Percentiles rank a stretch among this genome's conserved stretches.
These are phyloP conservation scores for Notolepis coatsorum DNA, from an alignment of 2,797 vertebrate species.

Conservation along the genomic window DNA sequence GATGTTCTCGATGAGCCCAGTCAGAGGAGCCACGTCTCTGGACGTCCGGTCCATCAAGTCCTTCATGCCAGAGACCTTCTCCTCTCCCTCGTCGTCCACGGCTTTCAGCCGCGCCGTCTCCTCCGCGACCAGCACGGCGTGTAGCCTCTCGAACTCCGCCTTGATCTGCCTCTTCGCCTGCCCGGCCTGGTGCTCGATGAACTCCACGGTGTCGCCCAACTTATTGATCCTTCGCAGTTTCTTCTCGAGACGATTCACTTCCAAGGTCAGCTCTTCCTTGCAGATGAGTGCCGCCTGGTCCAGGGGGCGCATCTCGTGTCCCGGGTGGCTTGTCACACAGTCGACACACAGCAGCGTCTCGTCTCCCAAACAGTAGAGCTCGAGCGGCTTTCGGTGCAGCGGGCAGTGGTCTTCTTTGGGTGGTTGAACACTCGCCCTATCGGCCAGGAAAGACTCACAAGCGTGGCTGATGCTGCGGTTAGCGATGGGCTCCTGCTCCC, in stretches of 20 bases:
- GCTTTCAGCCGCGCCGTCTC: conserved; percentile 63
- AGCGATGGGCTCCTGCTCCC: conserved; percentile 36
- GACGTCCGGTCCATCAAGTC: conserved; percentile 40
- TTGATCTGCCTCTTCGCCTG: conserved; percentile 74
- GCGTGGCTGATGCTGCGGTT: conserved; percentile 70
- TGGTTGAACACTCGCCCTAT: conserved; percentile 7
- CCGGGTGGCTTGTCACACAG: conserved; percentile 69
- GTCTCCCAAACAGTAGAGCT: conserved; percentile 80
- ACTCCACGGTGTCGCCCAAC: no score
- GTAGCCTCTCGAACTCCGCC: conserved; percentile 76
- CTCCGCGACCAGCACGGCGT: conserved; percentile 54
- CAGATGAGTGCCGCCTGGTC: conserved; percentile 53
- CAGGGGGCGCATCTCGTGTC: conserved; percentile 61
- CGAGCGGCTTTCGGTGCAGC: conserved; percentile 72
- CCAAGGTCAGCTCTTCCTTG: conserved; percentile 55
- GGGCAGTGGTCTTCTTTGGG: conserved; percentile 48
- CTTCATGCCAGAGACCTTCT: conserved; percentile 58
- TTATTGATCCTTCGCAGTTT: no score
- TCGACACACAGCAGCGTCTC: conserved; percentile 78
- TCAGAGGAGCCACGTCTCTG: conserved; percentile 50
- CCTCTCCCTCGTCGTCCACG: conserved; percentile 67
- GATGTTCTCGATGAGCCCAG: conserved; percentile 59
- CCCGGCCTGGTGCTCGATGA: no score
- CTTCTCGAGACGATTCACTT: not conserved
- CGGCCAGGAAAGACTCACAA: conserved; percentile 63